A percentile compares a stretch with the other conserved stretches of the same genome.
Evolutionary conservation across 2,113 vertebrate species (phyloP).

Genomic region (Prunella fulvescens): DNA sequence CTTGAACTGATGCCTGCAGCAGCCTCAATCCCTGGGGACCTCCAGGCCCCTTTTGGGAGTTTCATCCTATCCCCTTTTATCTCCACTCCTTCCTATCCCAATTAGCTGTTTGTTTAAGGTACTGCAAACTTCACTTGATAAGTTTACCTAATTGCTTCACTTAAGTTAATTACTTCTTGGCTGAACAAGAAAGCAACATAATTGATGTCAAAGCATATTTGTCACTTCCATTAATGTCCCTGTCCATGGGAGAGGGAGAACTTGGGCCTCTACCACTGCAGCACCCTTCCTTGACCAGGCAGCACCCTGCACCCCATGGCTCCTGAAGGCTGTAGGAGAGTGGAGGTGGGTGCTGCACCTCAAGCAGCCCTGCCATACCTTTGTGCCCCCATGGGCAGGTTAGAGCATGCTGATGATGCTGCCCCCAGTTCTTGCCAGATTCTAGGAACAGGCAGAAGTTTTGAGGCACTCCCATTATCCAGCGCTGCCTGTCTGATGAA

Average conservation of each 20-base stretch:
- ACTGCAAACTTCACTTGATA: not conserved
- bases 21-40: not conserved
- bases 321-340: rapidly evolving
- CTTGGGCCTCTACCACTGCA: not conserved
- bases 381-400: not conserved
- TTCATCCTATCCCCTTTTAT: not conserved
- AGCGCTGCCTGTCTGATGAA: not conserved
- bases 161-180: slow-evolving; percentile 53
- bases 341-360: not conserved
- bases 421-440: not conserved
- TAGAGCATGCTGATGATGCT: rapidly evolving
- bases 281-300: not conserved
- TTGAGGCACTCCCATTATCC: not conserved
- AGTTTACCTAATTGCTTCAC: slow-evolving; percentile 59
- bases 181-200: slow-evolving; percentile 41
- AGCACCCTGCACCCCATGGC: not conserved
- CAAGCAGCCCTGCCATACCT: not conserved
- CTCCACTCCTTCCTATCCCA: not conserved
- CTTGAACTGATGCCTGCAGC: not conserved
- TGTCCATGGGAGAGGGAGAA: not conserved
- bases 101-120: slow-evolving; percentile 2
- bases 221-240: slow-evolving; percentile 10
- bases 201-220: slow-evolving; percentile 32
- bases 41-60: not conserved
- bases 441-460: not conserved